A percentile compares a stretch with the other conserved stretches of the same genome.
Evolutionary conservation across 1,140 invertebrate species (phyloP).

Genomic region (Aphelenchoides fujianensis): DNA sequence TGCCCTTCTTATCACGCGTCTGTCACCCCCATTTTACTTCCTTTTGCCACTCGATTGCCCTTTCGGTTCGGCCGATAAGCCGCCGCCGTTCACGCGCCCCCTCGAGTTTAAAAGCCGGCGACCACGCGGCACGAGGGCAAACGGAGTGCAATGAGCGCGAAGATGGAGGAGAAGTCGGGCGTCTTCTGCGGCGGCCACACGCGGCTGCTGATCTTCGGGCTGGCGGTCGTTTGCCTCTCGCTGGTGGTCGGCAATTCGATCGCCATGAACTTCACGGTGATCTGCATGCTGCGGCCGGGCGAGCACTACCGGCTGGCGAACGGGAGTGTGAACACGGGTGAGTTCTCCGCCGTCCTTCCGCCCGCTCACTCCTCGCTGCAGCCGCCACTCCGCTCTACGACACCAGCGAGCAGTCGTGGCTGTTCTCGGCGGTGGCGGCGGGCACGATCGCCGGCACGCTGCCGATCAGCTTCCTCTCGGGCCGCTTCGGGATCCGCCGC

Average conservation of each 20-base stretch:
- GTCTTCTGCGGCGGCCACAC: conserved; percentile 12
- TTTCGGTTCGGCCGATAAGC: too few relatives aligned
- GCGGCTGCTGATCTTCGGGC: neutral
- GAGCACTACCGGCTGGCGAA: neutral
- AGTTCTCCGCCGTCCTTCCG: neutral
- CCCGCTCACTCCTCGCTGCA: neutral
- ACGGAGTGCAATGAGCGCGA: too few relatives aligned
- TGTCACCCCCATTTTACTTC: too few relatives aligned
- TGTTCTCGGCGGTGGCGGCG: conserved; percentile 2
- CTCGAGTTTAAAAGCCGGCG: too few relatives aligned
- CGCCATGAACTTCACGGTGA: conserved; percentile 11
- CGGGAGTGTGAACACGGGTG: neutral
- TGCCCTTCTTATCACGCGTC: too few relatives aligned
- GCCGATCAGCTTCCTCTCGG: conserved; percentile 2
- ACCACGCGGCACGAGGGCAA: too few relatives aligned
- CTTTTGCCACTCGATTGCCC: too few relatives aligned
- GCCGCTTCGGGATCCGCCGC: neutral
- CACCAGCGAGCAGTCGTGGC: neutral
- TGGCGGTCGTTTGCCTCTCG: conserved; percentile 5
- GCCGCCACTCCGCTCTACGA: neutral
- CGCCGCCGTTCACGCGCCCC: too few relatives aligned
- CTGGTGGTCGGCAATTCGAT: conserved; percentile 18
- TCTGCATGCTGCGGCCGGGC: conserved; percentile 1
- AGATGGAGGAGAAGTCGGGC: too few relatives aligned
- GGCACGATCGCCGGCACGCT: conserved; percentile 9